Percentiles rank a stretch among this genome's conserved stretches.
Conservation (phyloP, 1,140 invertebrate species). For the Helicoverpa zea region DNA sequence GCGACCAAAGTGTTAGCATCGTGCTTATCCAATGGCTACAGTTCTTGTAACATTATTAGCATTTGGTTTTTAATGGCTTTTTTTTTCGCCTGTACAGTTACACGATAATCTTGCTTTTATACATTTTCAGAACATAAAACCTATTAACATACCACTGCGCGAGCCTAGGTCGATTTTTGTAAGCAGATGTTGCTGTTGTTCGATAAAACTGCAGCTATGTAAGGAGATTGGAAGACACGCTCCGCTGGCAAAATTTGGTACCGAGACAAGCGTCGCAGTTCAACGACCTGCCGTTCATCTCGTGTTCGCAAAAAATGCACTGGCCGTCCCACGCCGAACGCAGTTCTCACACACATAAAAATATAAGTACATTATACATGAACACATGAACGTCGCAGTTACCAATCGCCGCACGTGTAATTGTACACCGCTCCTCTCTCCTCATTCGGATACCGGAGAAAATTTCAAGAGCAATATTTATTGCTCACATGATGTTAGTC, state of each 20-base stretch:
- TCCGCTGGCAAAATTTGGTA: constrained; percentile 78
- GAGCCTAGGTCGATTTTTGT: neutral
- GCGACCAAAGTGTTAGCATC: constrained; percentile 49
- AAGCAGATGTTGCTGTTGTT: constrained; percentile 3
- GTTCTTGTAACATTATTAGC: neutral
- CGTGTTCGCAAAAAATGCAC: constrained; percentile 84
- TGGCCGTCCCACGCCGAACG: constrained; percentile 81
- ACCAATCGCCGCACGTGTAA: constrained; percentile 71
- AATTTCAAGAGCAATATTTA: constrained; percentile 67
- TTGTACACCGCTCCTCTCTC: constrained; percentile 67
- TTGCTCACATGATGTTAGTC: constrained; percentile 51
- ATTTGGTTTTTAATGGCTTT: neutral
- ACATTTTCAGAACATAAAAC: neutral
- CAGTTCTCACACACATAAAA: constrained; percentile 74
- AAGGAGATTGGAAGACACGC: constrained; percentile 72
- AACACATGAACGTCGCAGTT: constrained; percentile 66
- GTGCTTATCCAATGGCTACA: constrained; percentile 24
- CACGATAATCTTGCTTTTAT: neutral
- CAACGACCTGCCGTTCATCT: constrained; percentile 81
- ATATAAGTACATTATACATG: constrained; percentile 60
- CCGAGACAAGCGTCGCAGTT: constrained; percentile 79
- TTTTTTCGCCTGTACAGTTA: neutral
- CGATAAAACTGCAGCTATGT: constrained; percentile 56
- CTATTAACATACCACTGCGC: neutral
- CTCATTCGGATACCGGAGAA: constrained; percentile 63